Evolutionary conservation across 2,888 invertebrate genomes (phyloP).

Genomic region (Epirrita christyi): DNA sequence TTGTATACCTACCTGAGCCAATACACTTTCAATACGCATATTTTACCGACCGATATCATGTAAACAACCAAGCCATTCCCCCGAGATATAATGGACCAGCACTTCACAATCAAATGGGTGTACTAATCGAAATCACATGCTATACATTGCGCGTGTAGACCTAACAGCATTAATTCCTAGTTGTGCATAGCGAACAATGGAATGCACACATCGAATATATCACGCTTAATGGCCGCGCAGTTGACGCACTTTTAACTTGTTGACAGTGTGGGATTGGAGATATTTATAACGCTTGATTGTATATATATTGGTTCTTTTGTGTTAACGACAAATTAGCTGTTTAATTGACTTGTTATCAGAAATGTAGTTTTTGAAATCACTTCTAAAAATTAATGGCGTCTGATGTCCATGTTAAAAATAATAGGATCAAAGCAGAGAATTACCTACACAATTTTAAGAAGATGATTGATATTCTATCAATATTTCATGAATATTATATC

Average conservation of each 20-base stretch:
- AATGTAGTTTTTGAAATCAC: background rate
- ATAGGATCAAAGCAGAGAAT: background rate
- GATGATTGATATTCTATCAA: background rate
- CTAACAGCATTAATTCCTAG: constrained; percentile 46
- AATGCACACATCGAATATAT: constrained; percentile 61
- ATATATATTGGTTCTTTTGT: constrained; percentile 31
- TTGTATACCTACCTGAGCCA: constrained; percentile 7
- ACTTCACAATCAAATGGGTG: constrained; percentile 52
- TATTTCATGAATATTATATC: background rate
- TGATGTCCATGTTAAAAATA: background rate
- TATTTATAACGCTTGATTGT: constrained; percentile 42
- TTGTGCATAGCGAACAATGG: constrained; percentile 65
- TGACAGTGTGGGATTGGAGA: constrained; percentile 50
- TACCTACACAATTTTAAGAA: background rate
- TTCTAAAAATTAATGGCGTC: too few relatives aligned
- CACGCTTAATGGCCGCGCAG: constrained; percentile 59
- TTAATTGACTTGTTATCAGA: background rate
- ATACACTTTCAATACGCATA: constrained; percentile 30
- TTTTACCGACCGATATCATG: constrained; percentile 40
- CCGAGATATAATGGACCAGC: constrained; percentile 51
- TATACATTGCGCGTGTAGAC: constrained; percentile 57
- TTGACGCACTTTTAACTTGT: constrained; percentile 66
- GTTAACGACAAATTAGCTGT: constrained; percentile 27
- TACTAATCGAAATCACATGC: constrained; percentile 56
- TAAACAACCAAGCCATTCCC: constrained; percentile 40